Evolutionary conservation across 2,888 invertebrate species (phyloP), one percentile per base, ranked within the genome.

Genomic region (Liopterus haemorrhoidalis): DNA sequence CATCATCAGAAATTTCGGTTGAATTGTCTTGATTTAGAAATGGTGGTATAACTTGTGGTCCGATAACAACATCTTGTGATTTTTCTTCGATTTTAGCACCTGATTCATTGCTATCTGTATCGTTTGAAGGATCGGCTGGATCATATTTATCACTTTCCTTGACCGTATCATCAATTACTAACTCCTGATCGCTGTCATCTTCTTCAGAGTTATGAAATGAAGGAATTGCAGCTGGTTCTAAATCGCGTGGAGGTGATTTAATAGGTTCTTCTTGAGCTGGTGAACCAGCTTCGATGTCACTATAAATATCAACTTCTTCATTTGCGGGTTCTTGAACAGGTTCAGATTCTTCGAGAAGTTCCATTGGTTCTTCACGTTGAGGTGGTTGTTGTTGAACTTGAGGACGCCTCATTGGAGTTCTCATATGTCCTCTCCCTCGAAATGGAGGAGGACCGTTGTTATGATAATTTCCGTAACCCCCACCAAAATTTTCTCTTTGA

Each of bases 291-390:
- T 78, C 78, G 31, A 79, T 76, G 51, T 80, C 79, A 50, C 77
- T 75, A 56, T 79, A 81, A 52, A 79, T 73, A 54, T 80, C 78
- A 25, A 75, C 68, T 49, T 79, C 77, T 2, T 45, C 45, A 14
- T 45, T 33, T 14, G 22, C 32, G 14, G 24, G 31, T 22, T 25
- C 38, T 8, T 44, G 37, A 11, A 28, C 11, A 12, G 45, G 45
- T 22, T 45, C 45, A 20, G n/a, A n/a, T n/a, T 45, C 45, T 24
- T 39, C 25, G 14, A 39, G 32, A 5, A 45, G 14, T 32, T 45
- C 45, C n/a, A 45, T 16, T n/a, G 15, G 44, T 20, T 21, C 27
- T 15, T 22, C 45, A 8, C n/a, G 9, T 39, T 5, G 6, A 11
- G 28, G 24, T 12, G 12, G 38, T 18, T 30, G 39, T 35, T 39